These are phyloP conservation scores for Eurytemora carolleeae DNA, from an alignment of 1,140 invertebrate species.

Conservation along the genomic window DNA sequence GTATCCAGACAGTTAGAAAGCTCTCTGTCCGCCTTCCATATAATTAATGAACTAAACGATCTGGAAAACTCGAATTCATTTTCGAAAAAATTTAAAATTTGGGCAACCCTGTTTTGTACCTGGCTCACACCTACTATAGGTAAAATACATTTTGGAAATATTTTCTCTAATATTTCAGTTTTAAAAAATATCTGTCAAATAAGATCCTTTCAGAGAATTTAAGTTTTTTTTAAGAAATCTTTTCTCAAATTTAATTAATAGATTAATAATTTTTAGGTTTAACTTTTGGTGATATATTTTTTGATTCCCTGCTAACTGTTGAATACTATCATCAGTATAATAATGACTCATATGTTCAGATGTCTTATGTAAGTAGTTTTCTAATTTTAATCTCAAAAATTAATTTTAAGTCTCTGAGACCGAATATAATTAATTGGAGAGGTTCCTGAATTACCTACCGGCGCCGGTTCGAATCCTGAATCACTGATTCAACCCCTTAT, in stretches of 20 bases:
- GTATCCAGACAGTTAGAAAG: constrained; percentile 6
- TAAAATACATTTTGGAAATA: no score
- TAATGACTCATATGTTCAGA: neutral
- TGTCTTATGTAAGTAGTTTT: neutral
- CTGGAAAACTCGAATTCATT: neutral
- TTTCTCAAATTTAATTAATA: neutral
- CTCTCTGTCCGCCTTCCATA: neutral
- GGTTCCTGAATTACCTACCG: no score
- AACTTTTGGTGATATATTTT: constrained; percentile 6
- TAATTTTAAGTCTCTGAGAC: no score
- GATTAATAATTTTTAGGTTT: neutral
- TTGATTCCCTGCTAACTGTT: constrained; percentile 1
- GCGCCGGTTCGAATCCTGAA: no score
- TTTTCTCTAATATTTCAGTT: no score
- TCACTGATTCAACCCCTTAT: no score
- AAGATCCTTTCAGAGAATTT: no score
- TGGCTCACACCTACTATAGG: constrained; percentile 7
- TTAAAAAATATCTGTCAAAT: no score
- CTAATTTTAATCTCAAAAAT: no score
- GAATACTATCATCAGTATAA: constrained; percentile 1
- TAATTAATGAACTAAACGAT: constrained; percentile 9
- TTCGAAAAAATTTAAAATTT: constrained; percentile 4
- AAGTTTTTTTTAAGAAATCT: no score
- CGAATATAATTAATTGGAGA: no score
- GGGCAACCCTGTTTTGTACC: constrained; percentile 4